Conservation (phyloP, 2,113 vertebrate species). For the Solenodon paradoxus region DNA sequence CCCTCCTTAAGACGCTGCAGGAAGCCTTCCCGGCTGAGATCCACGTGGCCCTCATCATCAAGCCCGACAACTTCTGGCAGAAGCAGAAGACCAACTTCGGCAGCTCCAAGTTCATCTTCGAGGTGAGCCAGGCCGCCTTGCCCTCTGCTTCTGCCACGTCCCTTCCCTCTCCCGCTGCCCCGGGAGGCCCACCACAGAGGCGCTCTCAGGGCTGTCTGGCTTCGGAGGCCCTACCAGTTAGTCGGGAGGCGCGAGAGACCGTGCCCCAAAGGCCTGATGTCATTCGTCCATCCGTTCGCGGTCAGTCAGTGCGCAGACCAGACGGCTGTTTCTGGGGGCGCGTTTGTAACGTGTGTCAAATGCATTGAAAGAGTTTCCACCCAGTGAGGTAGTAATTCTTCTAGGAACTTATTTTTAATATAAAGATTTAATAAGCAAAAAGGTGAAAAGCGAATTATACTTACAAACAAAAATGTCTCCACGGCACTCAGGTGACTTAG, state of each 20-base stretch:
- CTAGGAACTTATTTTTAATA: constrained; percentile 25
- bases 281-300: background rate
- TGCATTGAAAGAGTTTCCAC: constrained; percentile 24
- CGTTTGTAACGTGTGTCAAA: background rate
- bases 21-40: constrained; percentile 97
- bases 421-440: background rate
- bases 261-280: background rate
- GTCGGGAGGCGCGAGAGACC: background rate
- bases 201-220: background rate
- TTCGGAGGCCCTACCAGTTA: background rate
- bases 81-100: constrained; percentile 99
- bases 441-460: background rate
- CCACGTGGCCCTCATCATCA: constrained; percentile 98
- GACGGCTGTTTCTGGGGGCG: background rate
- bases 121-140: constrained; percentile 85
- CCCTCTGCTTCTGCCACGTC: background rate
- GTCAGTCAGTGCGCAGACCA: background rate
- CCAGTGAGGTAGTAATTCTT: background rate
- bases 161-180: background rate
- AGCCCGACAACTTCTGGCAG: constrained; percentile 99
- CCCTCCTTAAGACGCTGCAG: constrained; percentile 97
- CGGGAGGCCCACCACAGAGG: background rate
- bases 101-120: constrained; percentile 99
- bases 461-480: background rate
- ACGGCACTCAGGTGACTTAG: too few species aligned